Evolutionary conservation across 2,888 invertebrate genomes (phyloP), one percentile per base, ranked within the genome.

Genomic region (Troglohyphantes excavatus): DNA sequence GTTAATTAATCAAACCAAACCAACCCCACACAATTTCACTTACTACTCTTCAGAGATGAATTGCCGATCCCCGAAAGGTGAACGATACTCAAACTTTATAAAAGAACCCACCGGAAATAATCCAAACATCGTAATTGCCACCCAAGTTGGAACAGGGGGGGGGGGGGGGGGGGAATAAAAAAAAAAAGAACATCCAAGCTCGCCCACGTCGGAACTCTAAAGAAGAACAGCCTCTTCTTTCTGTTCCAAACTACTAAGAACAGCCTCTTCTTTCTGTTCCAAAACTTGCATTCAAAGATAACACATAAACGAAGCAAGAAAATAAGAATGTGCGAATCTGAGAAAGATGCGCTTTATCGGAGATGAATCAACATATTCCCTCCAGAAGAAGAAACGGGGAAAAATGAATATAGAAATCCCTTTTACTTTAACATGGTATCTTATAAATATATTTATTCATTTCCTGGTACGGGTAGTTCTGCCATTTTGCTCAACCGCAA

Each of bases 361-460:
- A 73, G 73, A 53, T 26, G 72, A 68, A 88, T 88, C 87, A 87
- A 88, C 87, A 81, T 88, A 73, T 88, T 81, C 63, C 59, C 33
- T 33, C 61, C 23, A 78, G 68, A 78, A 46, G 19, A 65, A 13
- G 26, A 26, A 46, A 46, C 26, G 46, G 17, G 63, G 29, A 65
- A 84, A 39, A 81, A 81, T 75, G 61, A 70, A 76, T 53, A 70
- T 29, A 78, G 65, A 86, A 70, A 72, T 79, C 67, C 21, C 61
- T 75, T 61, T 75, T 53, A n/a, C 2, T 7, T 11, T 75, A 70
- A 67, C 72, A 61, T 43, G n/a, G 78, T 87, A 88, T 73, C 87
- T 26, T n/a, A 53, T 13, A n/a, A n/a, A 53, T 88, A 81, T 88
- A 88, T 88, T 88, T 88, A 88, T 88, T 88, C 87, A 88, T 88